phyloP scores from a whole-genome alignment of 2,113 vertebrate genomes.

The Gymnobelideus leadbeateri region DNA sequence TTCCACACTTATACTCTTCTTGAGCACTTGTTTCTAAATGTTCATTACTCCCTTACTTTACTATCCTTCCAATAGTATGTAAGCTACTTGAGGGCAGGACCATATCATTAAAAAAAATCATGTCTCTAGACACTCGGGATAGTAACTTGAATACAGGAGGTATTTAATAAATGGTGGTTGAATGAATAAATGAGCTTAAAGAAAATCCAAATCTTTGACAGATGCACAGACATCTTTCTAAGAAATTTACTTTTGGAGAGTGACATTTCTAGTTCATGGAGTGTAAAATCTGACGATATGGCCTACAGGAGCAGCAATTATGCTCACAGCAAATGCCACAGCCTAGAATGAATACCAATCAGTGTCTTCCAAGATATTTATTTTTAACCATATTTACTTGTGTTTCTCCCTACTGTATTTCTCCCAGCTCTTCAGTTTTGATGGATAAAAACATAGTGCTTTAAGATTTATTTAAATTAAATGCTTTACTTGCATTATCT shows the following conservation, averaged over 20 bases:
- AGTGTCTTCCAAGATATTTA: not conserved
- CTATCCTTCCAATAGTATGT: not conserved
- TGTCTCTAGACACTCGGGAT: not conserved
- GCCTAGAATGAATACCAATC: not conserved
- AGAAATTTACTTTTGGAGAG: conserved; percentile 7
- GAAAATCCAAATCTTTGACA: not conserved
- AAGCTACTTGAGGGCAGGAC: not conserved
- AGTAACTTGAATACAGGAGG: not conserved
- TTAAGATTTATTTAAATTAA: not conserved
- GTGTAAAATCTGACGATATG: not conserved
- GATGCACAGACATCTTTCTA: not conserved
- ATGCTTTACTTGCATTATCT: not conserved
- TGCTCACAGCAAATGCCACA: not conserved
- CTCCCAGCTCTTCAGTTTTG: not conserved
- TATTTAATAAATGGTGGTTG: not conserved
- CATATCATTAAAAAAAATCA: not conserved
- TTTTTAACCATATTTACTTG: not conserved
- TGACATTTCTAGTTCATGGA: not conserved
- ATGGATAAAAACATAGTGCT: not conserved
- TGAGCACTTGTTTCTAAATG: not conserved
- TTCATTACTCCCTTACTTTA: not conserved
- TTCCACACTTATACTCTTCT: not conserved
- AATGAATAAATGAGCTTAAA: not conserved
- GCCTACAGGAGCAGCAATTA: not conserved
- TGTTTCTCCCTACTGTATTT: not conserved